A percentile compares a stretch with the other conserved stretches of the same genome.
Conservation (phyloP, 2,888 invertebrate species). For the Spodoptera littoralis region DNA sequence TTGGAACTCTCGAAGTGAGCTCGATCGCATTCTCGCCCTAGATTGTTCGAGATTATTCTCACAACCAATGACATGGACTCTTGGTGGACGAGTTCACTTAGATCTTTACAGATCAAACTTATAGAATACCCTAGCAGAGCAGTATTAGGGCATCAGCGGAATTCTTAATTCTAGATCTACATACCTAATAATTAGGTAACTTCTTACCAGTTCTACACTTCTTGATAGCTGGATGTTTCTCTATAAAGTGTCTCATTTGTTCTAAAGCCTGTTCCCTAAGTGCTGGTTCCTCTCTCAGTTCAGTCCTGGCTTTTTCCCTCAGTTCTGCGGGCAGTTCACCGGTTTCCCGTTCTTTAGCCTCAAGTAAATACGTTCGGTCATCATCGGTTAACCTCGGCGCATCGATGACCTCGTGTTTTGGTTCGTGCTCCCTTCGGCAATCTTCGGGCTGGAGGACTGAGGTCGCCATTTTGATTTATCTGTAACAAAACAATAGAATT, state of each 20-base stretch:
- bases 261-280: conserved; percentile 92
- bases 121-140: no score
- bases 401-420: conserved; percentile 71
- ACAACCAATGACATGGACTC: no score
- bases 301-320: conserved; percentile 90
- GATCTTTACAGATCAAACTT: no score
- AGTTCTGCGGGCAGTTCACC: conserved; percentile 88
- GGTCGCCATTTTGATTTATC: conserved; percentile 79
- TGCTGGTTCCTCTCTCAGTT: conserved; percentile 94
- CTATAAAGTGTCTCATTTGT: conserved; percentile 95
- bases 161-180: no score
- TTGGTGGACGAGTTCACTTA: no score
- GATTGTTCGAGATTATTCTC: no score
- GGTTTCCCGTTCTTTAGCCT: conserved; percentile 79
- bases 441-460: conserved; percentile 84
- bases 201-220: conserved; percentile 92
- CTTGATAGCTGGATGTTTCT: conserved; percentile 94
- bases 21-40: no score
- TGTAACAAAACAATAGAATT: conserved; percentile 39
- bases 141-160: no score
- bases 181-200: no score
- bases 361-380: conserved; percentile 73
- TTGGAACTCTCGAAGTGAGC: no score
- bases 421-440: conserved; percentile 77
- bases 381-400: conserved; percentile 77